Evolutionary conservation across 1,140 invertebrate species (phyloP), one percentile per base, ranked within the genome.

Genomic region (Streblospio benedicti): DNA sequence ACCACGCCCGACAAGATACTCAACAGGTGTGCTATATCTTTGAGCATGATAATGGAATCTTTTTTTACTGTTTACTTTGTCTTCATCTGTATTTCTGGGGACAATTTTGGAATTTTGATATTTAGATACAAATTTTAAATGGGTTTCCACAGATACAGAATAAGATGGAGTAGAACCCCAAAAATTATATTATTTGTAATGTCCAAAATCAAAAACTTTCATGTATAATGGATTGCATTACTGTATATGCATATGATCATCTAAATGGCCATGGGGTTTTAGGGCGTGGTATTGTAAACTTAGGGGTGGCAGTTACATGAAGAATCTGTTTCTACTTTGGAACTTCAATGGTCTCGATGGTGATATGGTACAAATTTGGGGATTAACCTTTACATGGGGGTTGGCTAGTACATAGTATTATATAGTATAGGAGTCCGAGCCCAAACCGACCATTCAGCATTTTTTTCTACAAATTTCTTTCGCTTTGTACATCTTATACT

Each of bases 1-100:
- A 45, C 61, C 3, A 67, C 68, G 1, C 4, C 45, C 3, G 70
- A 71, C 45, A 71, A 65, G 57, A 69, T 71, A 30, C 60, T 71
- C 18, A 70, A 67, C 67, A 70, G 70, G 70, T 71, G 63, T 4
- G 12, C 9, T 45, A 9, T 53, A 35, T 1, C 1, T 41, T 23
- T 0, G 12, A 23, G 33, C 14, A 9, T 12, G 45, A 6, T 6
- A 16, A 20, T 49, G 12, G 6, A 20, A 12, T 9, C 9, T 49
- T 23, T 20, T 9, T 49, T 16, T 9, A 12, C 45, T 20, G 3
- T 52, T 52, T 23, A 23, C 50, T 30, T 16, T 27, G 9, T 16
- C 6, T 28, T 23, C 18, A 52, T 23, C 6, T 4, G 31, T 9
- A 30, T 27, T 30, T 25, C 16, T 52, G 16, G 25, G 4, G 4